Evolutionary conservation across 1,140 invertebrate species (phyloP), one percentile per base, ranked within the genome.

Genomic region (Aricia agestis): DNA sequence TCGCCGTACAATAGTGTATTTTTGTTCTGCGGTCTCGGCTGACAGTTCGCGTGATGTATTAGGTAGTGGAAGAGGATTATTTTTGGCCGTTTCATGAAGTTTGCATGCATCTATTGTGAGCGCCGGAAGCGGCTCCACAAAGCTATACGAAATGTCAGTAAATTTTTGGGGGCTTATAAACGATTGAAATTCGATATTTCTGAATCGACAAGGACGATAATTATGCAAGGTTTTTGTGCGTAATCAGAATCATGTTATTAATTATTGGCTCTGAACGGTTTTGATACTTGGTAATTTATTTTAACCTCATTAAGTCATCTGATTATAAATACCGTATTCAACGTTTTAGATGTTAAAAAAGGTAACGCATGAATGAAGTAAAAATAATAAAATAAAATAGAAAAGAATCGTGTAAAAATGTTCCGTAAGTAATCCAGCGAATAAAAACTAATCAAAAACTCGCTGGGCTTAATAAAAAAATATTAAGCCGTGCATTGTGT

Each of bases 1-100:
- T 75, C 76, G 74, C 83, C 76, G 80, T 81, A 91, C 89, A 91
- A 91, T 90, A 78, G 83, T 81, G 78, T 91, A 91, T 91, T 91
- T 91, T 88, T 88, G 87, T 88, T 87, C 83, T 91, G 87, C 86
- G 87, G 89, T 89, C 82, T 82, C 80, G 68, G 83, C 87, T 90
- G 89, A 88, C 89, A 91, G 86, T 85, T 87, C 80, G 81, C 85
- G 86, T 91, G 89, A 91, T 90, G 89, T 91, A 91, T 91, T 91
- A 82, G 85, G 73, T 80, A 79, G 70, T 77, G 80, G 80, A 75
- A 81, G 82, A 78, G 84, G 87, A 91, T 91, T 91, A 91, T 91
- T 88, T 91, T 87, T 90, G 87, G 85, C 87, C 87, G 85, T 91
- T 89, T 90, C 86, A 88, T 84, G 74, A 90, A 90, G 86, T 91